These are phyloP conservation scores for Phoeniculus purpureus DNA, from an alignment of 2,797 vertebrate species.

Conservation along the genomic window DNA sequence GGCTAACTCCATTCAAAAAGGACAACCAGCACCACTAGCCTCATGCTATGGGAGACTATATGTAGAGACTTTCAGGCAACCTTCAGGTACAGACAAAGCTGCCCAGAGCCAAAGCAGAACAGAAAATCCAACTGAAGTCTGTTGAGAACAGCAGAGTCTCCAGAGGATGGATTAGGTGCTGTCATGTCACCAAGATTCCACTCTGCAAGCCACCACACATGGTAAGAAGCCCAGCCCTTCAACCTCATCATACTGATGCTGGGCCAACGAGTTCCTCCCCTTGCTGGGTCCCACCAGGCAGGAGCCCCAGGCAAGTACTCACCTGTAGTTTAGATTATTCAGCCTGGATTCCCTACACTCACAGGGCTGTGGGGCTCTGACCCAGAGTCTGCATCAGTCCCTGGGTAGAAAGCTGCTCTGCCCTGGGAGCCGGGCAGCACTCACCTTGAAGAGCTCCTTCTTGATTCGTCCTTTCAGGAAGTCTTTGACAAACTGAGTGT, in stretches of 20 bases:
- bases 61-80: neutral
- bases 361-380: neutral
- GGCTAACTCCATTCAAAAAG: neutral
- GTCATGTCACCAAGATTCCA: neutral
- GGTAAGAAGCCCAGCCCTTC: neutral
- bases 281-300: neutral
- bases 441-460: constrained; percentile 94
- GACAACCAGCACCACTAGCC: neutral
- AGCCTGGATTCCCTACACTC: too few relatives aligned
- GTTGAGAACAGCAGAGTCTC: neutral
- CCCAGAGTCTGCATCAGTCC: neutral
- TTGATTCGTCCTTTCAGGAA: constrained; percentile 92
- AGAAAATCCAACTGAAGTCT: neutral
- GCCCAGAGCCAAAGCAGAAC: neutral
- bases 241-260: neutral
- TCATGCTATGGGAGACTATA: neutral
- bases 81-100: neutral
- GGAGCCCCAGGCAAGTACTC: neutral
- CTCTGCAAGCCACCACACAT: neutral
- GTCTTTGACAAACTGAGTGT: constrained; percentile 95
- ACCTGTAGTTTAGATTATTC: too few relatives aligned
- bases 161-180: neutral
- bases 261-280: neutral
- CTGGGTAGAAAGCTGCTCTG: neutral
- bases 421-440: neutral